Evolutionary conservation across 1,140 invertebrate genomes (phyloP), one percentile per base, ranked within the genome.

Genomic region (Delia radicum): DNA sequence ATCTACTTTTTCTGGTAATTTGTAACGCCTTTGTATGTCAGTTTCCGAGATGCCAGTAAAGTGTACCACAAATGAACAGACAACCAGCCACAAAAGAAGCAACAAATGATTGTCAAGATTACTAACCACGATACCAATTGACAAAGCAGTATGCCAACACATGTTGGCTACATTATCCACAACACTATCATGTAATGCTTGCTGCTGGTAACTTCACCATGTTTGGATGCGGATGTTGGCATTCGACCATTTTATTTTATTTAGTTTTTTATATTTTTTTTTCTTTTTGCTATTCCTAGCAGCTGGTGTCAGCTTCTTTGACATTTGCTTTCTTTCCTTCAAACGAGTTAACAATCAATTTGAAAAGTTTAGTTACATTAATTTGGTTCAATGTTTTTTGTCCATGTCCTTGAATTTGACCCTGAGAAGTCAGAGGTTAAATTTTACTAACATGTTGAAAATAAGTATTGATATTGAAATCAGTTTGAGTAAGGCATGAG

Each of bases 21-120:
- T 69, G 65, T 69, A 69, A 69, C 65, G 29, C 29, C 65, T 37
- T 69, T 69, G 65, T 69, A 5, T 37, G 29, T 18, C n/a, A 21
- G 65, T 69, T 24, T 29, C 63, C 63, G 15, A 15, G 15, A 67
- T 29, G 27, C 27, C n/a, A 10, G 3, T 13, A 28, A 26, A 67
- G 18, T 27, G 29, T 4, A 67, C 29, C 63, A 67, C 63, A 67
- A 67, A 29, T 21, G n/a, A 67, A 67, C 27, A 67, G 29, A 67
- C 26, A 31, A 67, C 26, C 63, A 31, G 67, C 46, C 46, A 74
- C 46, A 48, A 24, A 74, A 61, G 42, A 55, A 74, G 73, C 73
- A 74, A 74, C 73, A 74, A 74, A 74, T 74, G 73, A 61, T 61
- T 74, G 73, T 74, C 73, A 74, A 74, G 73, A 74, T 74, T 73